phyloP scores from a whole-genome alignment of 2,888 invertebrate genomes.

The Ennomos fuscantarius region DNA sequence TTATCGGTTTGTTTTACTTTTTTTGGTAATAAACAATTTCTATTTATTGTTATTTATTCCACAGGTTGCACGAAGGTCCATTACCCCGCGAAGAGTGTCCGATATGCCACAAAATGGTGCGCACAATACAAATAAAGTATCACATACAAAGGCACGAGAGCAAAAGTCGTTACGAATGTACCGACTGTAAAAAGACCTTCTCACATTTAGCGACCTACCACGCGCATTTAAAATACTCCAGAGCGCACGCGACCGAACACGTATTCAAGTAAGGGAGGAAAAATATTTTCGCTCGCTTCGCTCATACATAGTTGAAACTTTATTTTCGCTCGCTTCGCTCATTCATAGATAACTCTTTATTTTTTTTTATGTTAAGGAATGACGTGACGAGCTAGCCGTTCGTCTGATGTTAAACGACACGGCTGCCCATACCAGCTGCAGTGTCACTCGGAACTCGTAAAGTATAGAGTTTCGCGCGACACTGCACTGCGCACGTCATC shows the following conservation, averaged over 20 bases:
- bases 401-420: no score
- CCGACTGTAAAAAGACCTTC: constrained; percentile 71
- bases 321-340: no score
- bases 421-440: no score
- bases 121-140: constrained; percentile 71
- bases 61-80: constrained; percentile 75
- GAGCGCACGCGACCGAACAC: constrained; percentile 71
- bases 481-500: no score
- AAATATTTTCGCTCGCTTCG: constrained; percentile 1
- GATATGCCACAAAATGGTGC: constrained; percentile 74
- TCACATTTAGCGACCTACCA: constrained; percentile 74
- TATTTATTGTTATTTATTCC: no score
- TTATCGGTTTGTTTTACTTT: no score
- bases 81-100: constrained; percentile 69
- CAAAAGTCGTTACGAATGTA: constrained; percentile 61
- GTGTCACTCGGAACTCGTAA: no score
- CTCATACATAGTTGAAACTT: neutral
- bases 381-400: no score
- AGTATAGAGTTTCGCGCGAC: no score
- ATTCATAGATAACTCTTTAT: no score
- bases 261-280: constrained; percentile 68
- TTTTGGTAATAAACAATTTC: no score
- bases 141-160: constrained; percentile 71
- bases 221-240: constrained; percentile 72
- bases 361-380: no score